Conservation (phyloP, 2,888 invertebrate genomes). For the Dryomyza anilis region DNA sequence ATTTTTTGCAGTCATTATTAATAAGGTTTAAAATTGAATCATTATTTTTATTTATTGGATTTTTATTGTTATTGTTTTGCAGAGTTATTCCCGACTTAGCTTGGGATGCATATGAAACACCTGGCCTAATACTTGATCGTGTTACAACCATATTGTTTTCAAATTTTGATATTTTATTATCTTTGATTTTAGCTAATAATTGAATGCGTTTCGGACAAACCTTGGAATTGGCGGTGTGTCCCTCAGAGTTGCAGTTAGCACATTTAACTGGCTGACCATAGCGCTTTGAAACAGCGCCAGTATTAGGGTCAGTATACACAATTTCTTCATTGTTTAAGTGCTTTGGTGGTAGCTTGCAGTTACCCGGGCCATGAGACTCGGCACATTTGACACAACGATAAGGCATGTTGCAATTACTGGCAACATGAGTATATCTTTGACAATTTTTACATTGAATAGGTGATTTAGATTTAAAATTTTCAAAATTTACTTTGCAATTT, state of each 20-base stretch:
- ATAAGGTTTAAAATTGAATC: too few species aligned
- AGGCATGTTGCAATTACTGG: slow-evolving; percentile 1
- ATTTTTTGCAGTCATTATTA: too few species aligned
- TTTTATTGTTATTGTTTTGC: too few species aligned
- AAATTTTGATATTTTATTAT: not conserved
- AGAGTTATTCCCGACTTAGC: too few species aligned
- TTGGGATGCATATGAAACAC: too few species aligned
- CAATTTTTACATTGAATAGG: not conserved
- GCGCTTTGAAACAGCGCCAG: not conserved
- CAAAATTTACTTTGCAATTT: not conserved
- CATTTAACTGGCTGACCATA: not conserved
- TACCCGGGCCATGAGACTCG: not conserved
- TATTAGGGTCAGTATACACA: too few species aligned
- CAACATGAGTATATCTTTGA: too few species aligned
- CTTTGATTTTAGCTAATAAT: not conserved
- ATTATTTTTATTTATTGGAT: too few species aligned
- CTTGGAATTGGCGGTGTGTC: not conserved
- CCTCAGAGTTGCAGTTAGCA: not conserved
- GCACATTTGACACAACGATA: not conserved
- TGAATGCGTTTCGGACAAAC: not conserved
- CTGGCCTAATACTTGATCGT: too few species aligned
- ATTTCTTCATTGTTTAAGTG: not conserved
- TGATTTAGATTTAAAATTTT: not conserved
- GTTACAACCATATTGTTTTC: too few species aligned
- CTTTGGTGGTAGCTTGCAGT: not conserved